phyloP scores from a whole-genome alignment of 2,888 invertebrate species.

The Chrysopilus asiliformis region DNA sequence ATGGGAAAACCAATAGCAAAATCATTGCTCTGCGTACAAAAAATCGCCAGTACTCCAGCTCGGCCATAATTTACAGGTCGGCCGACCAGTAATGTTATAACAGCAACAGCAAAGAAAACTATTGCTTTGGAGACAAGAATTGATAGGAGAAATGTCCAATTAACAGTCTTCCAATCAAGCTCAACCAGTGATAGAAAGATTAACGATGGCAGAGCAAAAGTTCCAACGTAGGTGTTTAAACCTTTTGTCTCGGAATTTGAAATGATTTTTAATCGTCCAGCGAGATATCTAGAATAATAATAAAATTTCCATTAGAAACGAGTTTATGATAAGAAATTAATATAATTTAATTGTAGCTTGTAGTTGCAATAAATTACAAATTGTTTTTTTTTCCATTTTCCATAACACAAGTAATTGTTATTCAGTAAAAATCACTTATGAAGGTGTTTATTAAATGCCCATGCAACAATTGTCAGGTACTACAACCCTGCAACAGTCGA shows the following conservation, averaged over 20 bases:
- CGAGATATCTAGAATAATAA: constrained; percentile 52
- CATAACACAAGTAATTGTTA: too few species aligned
- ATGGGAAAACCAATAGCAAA: constrained; percentile 94
- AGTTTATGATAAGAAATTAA: too few species aligned
- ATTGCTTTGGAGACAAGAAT: constrained; percentile 74
- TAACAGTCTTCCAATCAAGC: constrained; percentile 68
- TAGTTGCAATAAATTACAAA: too few species aligned
- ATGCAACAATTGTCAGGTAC: too few species aligned
- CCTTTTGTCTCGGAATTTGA: constrained; percentile 77
- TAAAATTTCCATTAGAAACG: too few species aligned
- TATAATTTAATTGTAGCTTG: too few species aligned
- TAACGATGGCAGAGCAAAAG: constrained; percentile 82
- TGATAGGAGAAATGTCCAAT: constrained; percentile 82
- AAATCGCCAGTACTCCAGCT: constrained; percentile 86
- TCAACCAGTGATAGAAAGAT: constrained; percentile 83
- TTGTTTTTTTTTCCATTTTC: too few species aligned
- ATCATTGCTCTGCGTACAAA: constrained; percentile 94
- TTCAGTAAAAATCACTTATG: too few species aligned
- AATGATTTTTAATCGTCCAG: constrained; percentile 71
- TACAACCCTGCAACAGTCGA: too few species aligned
- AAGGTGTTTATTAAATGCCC: too few species aligned
- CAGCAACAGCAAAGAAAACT: constrained; percentile 67
- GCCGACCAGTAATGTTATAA: constrained; percentile 64
- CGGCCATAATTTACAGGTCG: constrained; percentile 69
- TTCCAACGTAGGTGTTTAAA: constrained; percentile 82